Base-by-base conservation (phyloP, 1,140 invertebrate species). In the Drosophila prosaltans region DNA sequence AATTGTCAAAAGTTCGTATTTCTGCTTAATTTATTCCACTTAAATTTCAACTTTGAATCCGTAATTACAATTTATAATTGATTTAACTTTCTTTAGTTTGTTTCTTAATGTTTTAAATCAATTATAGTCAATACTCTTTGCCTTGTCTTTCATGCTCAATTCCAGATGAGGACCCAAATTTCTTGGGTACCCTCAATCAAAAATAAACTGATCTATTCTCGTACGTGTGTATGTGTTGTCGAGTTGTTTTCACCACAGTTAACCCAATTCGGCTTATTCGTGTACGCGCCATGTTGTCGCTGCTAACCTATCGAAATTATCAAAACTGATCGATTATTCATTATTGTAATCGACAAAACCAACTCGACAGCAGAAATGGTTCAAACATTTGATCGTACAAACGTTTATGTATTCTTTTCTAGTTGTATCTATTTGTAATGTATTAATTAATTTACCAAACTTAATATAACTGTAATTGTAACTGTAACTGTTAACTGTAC, bases 341-440 rank as follows among this genome's bases (percentile, higher is more conserved):
- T 30, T 30, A 36, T 36, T 7, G 32, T 6, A 6, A 36, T 36
- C 32, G 32, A 36, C 6, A 36, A 36, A 32, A 30, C 66, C 83
- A 79, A 82, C 83, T 86, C 82, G 82, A 88, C 79, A 88, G 75
- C 82, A 85, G 59, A 51, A 66, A 69, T 70, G 67, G 61, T 64
- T 65, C 54, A 41, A 32, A 43, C 43, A 72, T 83, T 36, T 36
- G 32, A 36, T 36, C 32, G 32, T 36, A 36, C 28, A 30, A 30
- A 30, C 32, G 32, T 36, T 30, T 36, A 2, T 36, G 32, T 36
- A 36, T 36, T 36, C 2, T 7, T 36, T 36, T 36, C 6, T 36
- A 36, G 32, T 36, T 36, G 32, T 36, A 36, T 6, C 32, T 36
- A 36, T 36, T 30, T 36, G 32, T 36, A 36, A 6, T 36, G 32